A percentile compares a stretch with the other conserved stretches of the same genome.
Evolutionary conservation across 2,888 invertebrate genomes (phyloP).

Genomic region (Teleogryllus oceanicus): DNA sequence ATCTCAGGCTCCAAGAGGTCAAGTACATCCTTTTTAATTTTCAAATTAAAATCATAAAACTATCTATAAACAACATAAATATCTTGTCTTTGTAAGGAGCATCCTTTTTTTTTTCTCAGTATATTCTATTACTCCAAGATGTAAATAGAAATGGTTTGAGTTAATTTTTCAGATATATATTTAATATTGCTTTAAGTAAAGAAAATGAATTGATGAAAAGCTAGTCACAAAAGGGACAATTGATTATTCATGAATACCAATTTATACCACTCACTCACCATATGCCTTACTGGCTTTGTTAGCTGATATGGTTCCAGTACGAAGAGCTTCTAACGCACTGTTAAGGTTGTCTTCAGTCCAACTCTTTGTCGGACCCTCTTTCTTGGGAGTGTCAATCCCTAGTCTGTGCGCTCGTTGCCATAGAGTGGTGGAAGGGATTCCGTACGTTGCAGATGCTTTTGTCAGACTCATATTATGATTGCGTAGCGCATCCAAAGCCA

Average conservation of each 20-base stretch:
- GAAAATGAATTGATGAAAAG: too few species aligned
- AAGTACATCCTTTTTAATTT: too few species aligned
- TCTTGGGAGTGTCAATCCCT: constrained; percentile 88
- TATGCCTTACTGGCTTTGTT: constrained; percentile 90
- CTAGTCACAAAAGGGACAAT: too few species aligned
- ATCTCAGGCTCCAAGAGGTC: too few species aligned
- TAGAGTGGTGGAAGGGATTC: constrained; percentile 84
- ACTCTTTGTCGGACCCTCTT: constrained; percentile 80
- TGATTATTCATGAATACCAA: not conserved
- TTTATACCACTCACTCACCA: constrained; percentile 49
- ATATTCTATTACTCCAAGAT: too few species aligned
- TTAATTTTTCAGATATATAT: too few species aligned
- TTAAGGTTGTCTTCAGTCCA: constrained; percentile 84
- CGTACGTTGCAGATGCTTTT: constrained; percentile 79
- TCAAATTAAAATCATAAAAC: too few species aligned
- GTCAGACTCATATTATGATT: constrained; percentile 87
- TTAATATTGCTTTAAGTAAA: too few species aligned
- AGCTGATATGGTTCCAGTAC: constrained; percentile 82
- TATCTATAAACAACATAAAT: too few species aligned
- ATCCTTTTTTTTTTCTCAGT: too few species aligned
- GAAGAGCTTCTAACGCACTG: constrained; percentile 74
- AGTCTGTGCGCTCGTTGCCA: constrained; percentile 87
- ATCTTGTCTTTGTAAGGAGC: too few species aligned
- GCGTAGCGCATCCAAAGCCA: constrained; percentile 78
- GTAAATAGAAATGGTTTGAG: too few species aligned